Evolutionary conservation across 2,888 invertebrate species (phyloP).

Genomic region (Mantis religiosa): DNA sequence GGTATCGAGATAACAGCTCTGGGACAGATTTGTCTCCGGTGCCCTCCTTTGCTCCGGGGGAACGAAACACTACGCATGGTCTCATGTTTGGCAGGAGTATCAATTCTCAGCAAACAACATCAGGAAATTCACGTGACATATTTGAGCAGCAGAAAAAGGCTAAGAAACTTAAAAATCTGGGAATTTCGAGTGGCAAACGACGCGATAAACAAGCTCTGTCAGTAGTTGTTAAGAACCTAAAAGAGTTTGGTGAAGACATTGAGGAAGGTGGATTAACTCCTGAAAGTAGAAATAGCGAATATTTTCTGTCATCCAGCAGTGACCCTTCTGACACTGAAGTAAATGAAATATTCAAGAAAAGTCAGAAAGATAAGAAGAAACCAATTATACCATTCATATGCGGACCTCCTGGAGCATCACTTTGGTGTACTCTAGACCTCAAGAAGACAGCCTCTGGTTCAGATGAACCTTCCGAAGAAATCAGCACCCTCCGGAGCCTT

Average conservation of each 20-base stretch:
- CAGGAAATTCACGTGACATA: too few species aligned
- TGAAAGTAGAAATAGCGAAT: neutral
- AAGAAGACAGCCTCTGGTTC: neutral
- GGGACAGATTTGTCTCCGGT: too few species aligned
- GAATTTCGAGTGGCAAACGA: neutral
- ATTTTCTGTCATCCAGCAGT: neutral
- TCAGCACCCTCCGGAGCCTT: neutral
- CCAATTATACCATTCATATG: neutral
- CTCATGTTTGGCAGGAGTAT: neutral
- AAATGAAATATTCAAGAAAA: neutral
- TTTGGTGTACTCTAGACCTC: neutral
- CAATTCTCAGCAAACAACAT: neutral
- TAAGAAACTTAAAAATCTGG: neutral
- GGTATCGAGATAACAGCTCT: too few species aligned
- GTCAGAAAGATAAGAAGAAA: neutral
- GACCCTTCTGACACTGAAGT: neutral
- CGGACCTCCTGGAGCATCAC: neutral
- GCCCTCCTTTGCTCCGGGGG: too few species aligned
- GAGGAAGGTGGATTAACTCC: neutral
- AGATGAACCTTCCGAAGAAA: too few species aligned
- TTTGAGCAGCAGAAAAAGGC: neutral
- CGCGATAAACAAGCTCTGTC: neutral
- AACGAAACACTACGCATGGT: too few species aligned
- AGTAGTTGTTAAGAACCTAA: neutral
- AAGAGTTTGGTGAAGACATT: neutral